Percentiles rank a stretch among this genome's conserved stretches.
phyloP scores from a whole-genome alignment of 2,797 vertebrate species.

The Siniperca scherzeri region DNA sequence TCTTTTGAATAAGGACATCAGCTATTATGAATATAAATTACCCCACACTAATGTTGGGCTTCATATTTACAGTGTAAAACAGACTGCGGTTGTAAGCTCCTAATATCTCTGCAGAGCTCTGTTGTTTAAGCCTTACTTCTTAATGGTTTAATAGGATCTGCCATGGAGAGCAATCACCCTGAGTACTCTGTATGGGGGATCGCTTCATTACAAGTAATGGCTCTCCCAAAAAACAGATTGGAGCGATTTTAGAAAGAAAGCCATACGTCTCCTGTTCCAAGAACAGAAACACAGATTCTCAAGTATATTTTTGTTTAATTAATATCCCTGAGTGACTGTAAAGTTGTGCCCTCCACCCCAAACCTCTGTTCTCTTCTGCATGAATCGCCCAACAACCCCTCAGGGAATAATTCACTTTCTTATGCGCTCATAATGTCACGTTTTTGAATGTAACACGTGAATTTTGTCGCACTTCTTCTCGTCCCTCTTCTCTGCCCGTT shows the following conservation, averaged over 20 bases:
- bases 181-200: slow-evolving; percentile 48
- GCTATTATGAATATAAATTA: not conserved
- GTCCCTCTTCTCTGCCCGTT: not conserved
- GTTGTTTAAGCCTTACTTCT: slow-evolving; percentile 58
- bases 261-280: not conserved
- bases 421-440: slow-evolving; percentile 12
- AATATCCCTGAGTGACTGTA: not conserved
- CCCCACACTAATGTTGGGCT: not conserved
- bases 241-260: slow-evolving; percentile 1
- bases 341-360: not conserved
- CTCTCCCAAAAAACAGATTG: slow-evolving; percentile 20
- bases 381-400: slow-evolving; percentile 23
- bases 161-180: slow-evolving; percentile 46
- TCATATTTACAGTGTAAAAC: slow-evolving; percentile 8
- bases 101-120: slow-evolving; percentile 40
- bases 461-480: not conserved
- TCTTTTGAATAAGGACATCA: too few species aligned
- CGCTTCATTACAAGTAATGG: slow-evolving; percentile 48
- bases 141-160: slow-evolving; percentile 73
- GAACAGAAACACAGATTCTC: not conserved
- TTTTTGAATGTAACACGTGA: slow-evolving; percentile 12
- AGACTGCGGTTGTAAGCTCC: slow-evolving; percentile 41
- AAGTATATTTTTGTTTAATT: not conserved
- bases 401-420: slow-evolving; percentile 17
- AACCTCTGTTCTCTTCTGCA: slow-evolving; percentile 28